Evolutionary conservation across 2,113 vertebrate genomes (phyloP).

Genomic region (Seriola rivoliana): DNA sequence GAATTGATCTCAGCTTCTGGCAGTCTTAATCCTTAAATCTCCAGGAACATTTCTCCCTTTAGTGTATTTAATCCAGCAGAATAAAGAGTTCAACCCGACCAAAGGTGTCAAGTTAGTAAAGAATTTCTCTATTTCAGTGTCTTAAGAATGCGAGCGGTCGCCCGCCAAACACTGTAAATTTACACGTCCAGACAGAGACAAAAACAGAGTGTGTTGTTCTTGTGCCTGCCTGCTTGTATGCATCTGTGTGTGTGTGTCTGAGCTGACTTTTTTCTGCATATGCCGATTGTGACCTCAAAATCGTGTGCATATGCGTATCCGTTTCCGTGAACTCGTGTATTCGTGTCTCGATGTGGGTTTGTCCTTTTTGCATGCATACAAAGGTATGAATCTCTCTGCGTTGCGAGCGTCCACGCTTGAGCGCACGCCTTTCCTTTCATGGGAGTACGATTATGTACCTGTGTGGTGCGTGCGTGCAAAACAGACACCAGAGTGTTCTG

Average conservation of each 20-base stretch:
- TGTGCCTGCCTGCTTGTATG: constrained; percentile 1
- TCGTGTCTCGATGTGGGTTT: background rate
- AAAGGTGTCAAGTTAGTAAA: constrained; percentile 31
- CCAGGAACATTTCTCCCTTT: background rate
- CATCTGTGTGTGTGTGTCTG: constrained; percentile 10
- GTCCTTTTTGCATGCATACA: constrained; percentile 25
- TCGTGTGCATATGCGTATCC: background rate
- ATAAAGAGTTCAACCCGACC: background rate
- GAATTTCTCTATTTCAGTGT: constrained; percentile 6
- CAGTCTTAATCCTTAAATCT: background rate
- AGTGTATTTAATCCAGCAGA: background rate
- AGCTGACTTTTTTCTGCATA: constrained; percentile 14
- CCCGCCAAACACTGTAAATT: constrained; percentile 49
- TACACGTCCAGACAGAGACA: constrained; percentile 31
- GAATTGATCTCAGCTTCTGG: background rate
- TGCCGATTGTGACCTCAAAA: background rate
- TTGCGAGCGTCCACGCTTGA: constrained; percentile 25
- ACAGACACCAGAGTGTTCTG: constrained; percentile 34
- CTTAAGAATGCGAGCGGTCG: constrained; percentile 25
- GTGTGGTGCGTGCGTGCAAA: constrained; percentile 54
- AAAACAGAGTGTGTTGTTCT: constrained; percentile 4
- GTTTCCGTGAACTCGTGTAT: background rate
- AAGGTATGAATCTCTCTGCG: background rate
- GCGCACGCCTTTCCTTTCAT: constrained; percentile 33
- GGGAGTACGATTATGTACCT: constrained; percentile 33